Evolutionary conservation across 2,888 invertebrate genomes (phyloP).

Genomic region (Drosophila siamana): DNA sequence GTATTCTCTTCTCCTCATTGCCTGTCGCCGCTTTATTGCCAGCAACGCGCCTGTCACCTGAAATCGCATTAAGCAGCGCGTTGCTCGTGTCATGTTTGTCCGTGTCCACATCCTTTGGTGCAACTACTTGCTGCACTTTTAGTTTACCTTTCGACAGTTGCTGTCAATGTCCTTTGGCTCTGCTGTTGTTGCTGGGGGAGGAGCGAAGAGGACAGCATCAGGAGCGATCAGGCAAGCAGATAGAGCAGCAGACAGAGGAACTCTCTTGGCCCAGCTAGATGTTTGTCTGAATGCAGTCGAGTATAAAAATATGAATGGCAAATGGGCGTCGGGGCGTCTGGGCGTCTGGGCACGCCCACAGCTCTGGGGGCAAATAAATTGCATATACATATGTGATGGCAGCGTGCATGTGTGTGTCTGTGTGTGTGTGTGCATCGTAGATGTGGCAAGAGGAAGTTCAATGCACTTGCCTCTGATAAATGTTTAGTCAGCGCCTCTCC

Average conservation of each 20-base stretch:
- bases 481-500: constrained; percentile 58
- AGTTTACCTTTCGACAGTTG: constrained; percentile 69
- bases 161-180: constrained; percentile 75
- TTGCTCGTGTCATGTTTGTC: constrained; percentile 35
- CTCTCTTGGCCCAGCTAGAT: constrained; percentile 31
- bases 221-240: constrained; percentile 7
- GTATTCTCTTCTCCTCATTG: constrained; percentile 42
- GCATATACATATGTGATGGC: constrained; percentile 34
- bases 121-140: constrained; percentile 59
- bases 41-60: constrained; percentile 67
- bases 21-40: constrained; percentile 53
- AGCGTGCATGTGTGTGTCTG: background rate
- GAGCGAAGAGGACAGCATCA: background rate
- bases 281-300: constrained; percentile 70
- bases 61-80: constrained; percentile 48
- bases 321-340: constrained; percentile 58
- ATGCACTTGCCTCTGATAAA: constrained; percentile 70
- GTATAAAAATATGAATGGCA: constrained; percentile 77
- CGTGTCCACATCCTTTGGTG: constrained; percentile 52
- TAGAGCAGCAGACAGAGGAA: background rate
- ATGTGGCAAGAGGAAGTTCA: constrained; percentile 52
- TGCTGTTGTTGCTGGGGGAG: constrained; percentile 2
- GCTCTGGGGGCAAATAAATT: constrained; percentile 65
- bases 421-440: constrained; percentile 20
- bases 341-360: constrained; percentile 60